Conservation (phyloP, 2,113 vertebrate genomes). For the Cyrtonyx montezumae region DNA sequence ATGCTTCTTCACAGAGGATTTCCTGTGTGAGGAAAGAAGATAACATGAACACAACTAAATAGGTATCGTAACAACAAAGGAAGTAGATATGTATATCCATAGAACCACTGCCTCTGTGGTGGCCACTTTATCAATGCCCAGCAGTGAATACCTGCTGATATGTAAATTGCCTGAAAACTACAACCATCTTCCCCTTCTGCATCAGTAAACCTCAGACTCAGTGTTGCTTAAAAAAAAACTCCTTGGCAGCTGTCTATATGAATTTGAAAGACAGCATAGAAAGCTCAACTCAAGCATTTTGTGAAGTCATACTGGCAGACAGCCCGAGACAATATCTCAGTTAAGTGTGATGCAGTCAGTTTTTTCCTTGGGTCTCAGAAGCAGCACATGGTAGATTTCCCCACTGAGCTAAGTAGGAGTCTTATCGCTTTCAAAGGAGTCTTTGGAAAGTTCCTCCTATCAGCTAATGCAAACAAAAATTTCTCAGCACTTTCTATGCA, state of each 20-base stretch:
- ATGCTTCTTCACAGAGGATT: neutral
- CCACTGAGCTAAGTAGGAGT: neutral
- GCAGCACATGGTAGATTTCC: neutral
- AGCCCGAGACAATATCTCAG: neutral
- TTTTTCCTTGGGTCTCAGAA: neutral
- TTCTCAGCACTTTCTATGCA: neutral
- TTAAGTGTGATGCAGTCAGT: neutral
- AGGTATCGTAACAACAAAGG: neutral
- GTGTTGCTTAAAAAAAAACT: neutral
- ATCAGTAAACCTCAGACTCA: neutral
- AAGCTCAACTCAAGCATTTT: conserved; percentile 32
- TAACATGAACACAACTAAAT: neutral
- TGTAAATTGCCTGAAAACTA: neutral
- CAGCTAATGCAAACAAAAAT: fast-evolving
- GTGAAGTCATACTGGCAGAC: neutral
- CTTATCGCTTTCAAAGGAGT: fast-evolving
- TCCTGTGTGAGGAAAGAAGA: neutral
- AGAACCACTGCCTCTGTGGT: neutral
- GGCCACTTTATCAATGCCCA: neutral
- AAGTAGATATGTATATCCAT: neutral
- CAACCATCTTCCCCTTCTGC: neutral
- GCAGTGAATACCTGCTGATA: neutral
- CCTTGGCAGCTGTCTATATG: conserved; percentile 7
- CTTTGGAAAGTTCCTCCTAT: neutral
- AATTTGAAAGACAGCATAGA: conserved; percentile 18